Percentiles rank a stretch among this genome's conserved stretches.
These are phyloP conservation scores for Tipula confusa DNA, from an alignment of 2,888 invertebrate species.

Conservation along the genomic window DNA sequence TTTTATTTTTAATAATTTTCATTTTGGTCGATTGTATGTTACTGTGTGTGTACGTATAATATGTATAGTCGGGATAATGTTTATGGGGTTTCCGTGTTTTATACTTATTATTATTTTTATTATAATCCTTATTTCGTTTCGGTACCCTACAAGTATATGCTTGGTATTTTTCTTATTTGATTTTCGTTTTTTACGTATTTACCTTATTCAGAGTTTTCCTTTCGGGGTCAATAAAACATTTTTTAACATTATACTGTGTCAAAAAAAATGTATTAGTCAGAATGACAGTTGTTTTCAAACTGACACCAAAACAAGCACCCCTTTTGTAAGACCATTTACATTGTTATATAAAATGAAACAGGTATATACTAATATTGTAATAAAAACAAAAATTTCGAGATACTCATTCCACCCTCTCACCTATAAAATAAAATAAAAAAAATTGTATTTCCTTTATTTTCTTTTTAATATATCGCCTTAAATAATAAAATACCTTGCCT, in stretches of 20 bases:
- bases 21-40: not conserved
- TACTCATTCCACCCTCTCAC: not conserved
- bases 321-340: too few species aligned
- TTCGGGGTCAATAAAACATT: too few species aligned
- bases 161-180: not conserved
- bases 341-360: not conserved
- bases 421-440: not conserved
- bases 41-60: too few species aligned
- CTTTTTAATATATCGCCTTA: not conserved
- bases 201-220: too few species aligned
- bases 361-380: not conserved
- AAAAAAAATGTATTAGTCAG: too few species aligned
- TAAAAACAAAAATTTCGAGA: not conserved
- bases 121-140: slow-evolving; percentile 13
- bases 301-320: too few species aligned
- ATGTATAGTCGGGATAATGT: not conserved
- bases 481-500: not conserved
- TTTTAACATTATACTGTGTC: too few species aligned
- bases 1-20: not conserved
- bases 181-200: not conserved
- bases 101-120: slow-evolving; percentile 25
- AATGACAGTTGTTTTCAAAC: too few species aligned
- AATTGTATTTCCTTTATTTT: not conserved
- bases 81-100: slow-evolving; percentile 12
- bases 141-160: not conserved